Conservation (phyloP, 1,140 invertebrate genomes). For the Cydia splendana region DNA sequence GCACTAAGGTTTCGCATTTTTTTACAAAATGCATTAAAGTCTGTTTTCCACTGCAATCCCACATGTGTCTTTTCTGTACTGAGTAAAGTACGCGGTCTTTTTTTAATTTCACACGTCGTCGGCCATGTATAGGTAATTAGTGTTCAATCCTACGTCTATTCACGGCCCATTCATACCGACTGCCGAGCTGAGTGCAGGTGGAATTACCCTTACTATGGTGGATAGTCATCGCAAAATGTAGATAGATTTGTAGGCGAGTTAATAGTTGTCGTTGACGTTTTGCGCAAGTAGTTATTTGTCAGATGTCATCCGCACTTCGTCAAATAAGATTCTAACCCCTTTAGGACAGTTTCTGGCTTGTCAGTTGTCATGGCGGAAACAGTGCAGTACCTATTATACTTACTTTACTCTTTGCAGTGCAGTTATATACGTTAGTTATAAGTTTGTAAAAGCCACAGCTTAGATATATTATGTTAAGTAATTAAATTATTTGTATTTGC, state of each 20-base stretch:
- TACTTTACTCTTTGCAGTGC: too few species aligned
- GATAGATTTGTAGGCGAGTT: not conserved
- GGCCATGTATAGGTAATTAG: slow-evolving; percentile 75
- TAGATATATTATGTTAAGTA: too few species aligned
- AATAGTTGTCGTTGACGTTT: not conserved
- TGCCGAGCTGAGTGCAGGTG: not conserved
- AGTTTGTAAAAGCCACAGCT: too few species aligned
- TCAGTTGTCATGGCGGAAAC: too few species aligned
- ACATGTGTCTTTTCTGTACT: slow-evolving; percentile 25
- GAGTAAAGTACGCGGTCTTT: slow-evolving; percentile 44
- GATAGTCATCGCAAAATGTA: not conserved
- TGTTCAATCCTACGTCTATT: slow-evolving; percentile 73
- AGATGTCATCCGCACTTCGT: too few species aligned
- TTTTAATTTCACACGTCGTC: slow-evolving; percentile 76
- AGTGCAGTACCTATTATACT: too few species aligned
- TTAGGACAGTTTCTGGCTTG: too few species aligned
- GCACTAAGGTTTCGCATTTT: too few species aligned
- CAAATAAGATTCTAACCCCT: too few species aligned
- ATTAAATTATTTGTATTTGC: too few species aligned
- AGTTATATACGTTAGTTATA: too few species aligned
- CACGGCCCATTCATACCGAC: slow-evolving; percentile 58
- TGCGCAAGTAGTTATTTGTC: not conserved
- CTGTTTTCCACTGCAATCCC: not conserved
- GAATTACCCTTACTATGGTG: not conserved
- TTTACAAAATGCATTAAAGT: not conserved